Base-by-base conservation (phyloP, 2,888 invertebrate species). In the Sesia bembeciformis region DNA sequence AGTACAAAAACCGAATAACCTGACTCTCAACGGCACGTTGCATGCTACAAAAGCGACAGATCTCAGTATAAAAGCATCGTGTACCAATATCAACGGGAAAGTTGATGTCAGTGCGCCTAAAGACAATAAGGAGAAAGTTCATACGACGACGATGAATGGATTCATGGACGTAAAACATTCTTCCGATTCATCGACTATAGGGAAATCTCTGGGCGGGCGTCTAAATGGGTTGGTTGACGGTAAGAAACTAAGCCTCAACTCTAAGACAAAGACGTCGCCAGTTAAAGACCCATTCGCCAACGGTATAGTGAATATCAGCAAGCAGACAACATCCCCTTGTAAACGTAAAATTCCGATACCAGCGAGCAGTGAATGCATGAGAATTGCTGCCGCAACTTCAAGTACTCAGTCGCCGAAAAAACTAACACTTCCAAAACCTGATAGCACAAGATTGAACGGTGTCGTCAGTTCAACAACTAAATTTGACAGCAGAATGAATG, bases 391-490 rank as follows among this genome's bases (percentile, higher is more conserved):
- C 8, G 70, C 79, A 8, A 70, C 73, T 6, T 70, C 76, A 40
- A 65, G 67, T 51, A 71, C 60, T 60, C 74, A 75, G 54, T 71
- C 76, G 23, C 71, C 75, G 40, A 84, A 79, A 62, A 86, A 82
- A 63, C 55, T 63, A 8, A 56, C 62, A 2, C 56, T 63, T 7
- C 56, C 68, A 7, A 86, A 82, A 68, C 60, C 70, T 2, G 84
- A 85, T 54, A 65, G 71, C 6, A 61, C 68, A 38, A 79, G 72
- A 72, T 65, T 76, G 52, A 84, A 84, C 51, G 83, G 81, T 53
- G 67, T 85, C 8, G 86, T 87, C 40, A 87, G 85, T 55, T 86
- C 88, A 41, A 87, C 87, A 39, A 88, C 88, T 8, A 88, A 84
- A 70, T 62, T 88, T 60, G 88, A 88, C 63, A 84, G 79, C 59